These are phyloP conservation scores for Bettongia penicillata DNA, from an alignment of 2,113 vertebrate species.

Conservation along the genomic window DNA sequence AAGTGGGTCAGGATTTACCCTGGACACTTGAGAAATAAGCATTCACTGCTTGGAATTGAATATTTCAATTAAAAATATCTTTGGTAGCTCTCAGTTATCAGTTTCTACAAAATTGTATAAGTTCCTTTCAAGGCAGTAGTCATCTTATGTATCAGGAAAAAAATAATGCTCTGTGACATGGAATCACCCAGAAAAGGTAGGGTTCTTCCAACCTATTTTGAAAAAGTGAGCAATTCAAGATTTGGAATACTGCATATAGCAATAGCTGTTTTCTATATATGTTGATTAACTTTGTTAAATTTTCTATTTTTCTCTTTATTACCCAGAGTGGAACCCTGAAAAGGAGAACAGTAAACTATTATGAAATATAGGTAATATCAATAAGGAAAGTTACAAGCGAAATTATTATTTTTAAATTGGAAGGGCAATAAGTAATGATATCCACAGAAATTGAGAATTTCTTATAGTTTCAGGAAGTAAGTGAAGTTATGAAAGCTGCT, in stretches of 20 bases:
- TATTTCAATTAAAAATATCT: background rate
- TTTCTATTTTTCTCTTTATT: background rate
- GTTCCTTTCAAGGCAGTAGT: background rate
- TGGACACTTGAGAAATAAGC: background rate
- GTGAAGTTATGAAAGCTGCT: background rate
- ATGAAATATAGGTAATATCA: background rate
- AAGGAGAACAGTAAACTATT: background rate
- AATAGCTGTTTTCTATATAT: background rate
- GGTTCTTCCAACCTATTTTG: background rate
- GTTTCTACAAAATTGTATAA: background rate
- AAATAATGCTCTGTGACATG: background rate
- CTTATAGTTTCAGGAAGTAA: background rate
- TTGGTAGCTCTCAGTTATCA: background rate
- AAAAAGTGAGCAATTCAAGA: background rate
- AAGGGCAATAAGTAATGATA: background rate
- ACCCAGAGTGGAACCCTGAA: background rate
- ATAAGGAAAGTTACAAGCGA: background rate
- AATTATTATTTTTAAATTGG: background rate
- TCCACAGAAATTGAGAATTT: background rate
- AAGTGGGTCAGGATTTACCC: background rate
- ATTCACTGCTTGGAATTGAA: background rate
- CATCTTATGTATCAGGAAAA: background rate
- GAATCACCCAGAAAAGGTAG: background rate
- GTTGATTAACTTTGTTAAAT: background rate
- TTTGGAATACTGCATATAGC: background rate